Conservation (phyloP, 1,140 invertebrate species). For the Calephelis nemesis region DNA sequence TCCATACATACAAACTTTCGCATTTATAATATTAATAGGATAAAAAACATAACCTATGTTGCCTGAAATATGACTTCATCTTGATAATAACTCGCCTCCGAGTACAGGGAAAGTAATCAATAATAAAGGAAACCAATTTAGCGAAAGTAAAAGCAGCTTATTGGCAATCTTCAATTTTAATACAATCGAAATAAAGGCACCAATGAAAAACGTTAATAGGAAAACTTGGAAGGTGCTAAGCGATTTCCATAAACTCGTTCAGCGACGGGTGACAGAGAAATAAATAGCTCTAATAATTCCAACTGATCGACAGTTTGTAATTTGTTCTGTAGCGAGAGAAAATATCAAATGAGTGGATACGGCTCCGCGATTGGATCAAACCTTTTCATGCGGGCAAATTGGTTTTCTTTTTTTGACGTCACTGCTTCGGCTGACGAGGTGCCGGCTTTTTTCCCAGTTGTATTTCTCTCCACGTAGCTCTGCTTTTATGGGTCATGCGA, state of each 20-base stretch:
- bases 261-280: conserved; percentile 73
- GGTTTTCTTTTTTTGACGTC: conserved; percentile 76
- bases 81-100: too few relatives aligned
- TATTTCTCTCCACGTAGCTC: conserved; percentile 72
- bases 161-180: conserved; percentile 60
- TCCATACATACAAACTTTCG: too few relatives aligned
- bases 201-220: conserved; percentile 59
- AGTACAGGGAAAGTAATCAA: conserved; percentile 28
- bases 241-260: conserved; percentile 64
- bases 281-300: conserved; percentile 71
- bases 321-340: conserved; percentile 73
- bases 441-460: conserved; percentile 59
- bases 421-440: conserved; percentile 56
- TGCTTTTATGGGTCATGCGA: conserved; percentile 77
- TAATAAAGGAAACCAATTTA: conserved; percentile 42
- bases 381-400: conserved; percentile 75
- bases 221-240: conserved; percentile 64
- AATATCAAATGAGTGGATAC: conserved; percentile 77
- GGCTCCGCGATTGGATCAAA: conserved; percentile 68
- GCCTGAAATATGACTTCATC: too few relatives aligned
- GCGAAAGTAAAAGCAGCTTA: conserved; percentile 52
- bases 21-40: too few relatives aligned
- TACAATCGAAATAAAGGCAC: conserved; percentile 49
- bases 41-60: not conserved
- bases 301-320: conserved; percentile 71